phyloP scores from a whole-genome alignment of 2,797 vertebrate species.

The Mus spretus region DNA sequence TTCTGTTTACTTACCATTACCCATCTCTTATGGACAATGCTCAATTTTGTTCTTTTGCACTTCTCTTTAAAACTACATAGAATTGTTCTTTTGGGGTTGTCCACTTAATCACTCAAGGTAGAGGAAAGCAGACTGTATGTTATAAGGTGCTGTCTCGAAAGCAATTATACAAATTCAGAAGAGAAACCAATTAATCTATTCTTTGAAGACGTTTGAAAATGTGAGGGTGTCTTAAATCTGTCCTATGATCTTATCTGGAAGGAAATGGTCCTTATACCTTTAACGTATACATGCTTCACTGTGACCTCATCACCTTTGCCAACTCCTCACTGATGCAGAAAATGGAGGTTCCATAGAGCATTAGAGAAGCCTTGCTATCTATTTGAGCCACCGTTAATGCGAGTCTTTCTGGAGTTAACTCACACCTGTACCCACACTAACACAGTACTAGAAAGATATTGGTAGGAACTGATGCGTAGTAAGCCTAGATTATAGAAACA shows the following conservation, averaged over 20 bases:
- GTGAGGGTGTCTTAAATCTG: not conserved
- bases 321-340: not conserved
- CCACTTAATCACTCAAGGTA: conserved; percentile 65
- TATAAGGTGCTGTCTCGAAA: conserved; percentile 60
- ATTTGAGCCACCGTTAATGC: conserved; percentile 33
- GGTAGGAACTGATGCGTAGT: not conserved
- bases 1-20: conserved; percentile 87
- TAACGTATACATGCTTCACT: not conserved
- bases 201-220: conserved; percentile 54
- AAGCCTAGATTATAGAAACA: not conserved
- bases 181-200: conserved; percentile 45
- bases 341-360: conserved; percentile 27
- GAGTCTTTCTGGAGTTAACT: conserved; percentile 22
- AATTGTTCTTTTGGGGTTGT: conserved; percentile 52
- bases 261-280: conserved; percentile 14
- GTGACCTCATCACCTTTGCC: not conserved
- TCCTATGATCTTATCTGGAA: conserved; percentile 34
- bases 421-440: conserved; percentile 30
- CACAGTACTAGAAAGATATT: conserved; percentile 61
- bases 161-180: conserved; percentile 63
- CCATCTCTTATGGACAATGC: conserved; percentile 84
- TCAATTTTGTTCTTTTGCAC: conserved; percentile 82
- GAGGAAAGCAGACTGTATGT: conserved; percentile 28
- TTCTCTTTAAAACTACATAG: conserved; percentile 78
- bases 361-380: conserved; percentile 44